Conservation (phyloP, 2,888 invertebrate genomes). For the Myopa tessellatipennis region DNA sequence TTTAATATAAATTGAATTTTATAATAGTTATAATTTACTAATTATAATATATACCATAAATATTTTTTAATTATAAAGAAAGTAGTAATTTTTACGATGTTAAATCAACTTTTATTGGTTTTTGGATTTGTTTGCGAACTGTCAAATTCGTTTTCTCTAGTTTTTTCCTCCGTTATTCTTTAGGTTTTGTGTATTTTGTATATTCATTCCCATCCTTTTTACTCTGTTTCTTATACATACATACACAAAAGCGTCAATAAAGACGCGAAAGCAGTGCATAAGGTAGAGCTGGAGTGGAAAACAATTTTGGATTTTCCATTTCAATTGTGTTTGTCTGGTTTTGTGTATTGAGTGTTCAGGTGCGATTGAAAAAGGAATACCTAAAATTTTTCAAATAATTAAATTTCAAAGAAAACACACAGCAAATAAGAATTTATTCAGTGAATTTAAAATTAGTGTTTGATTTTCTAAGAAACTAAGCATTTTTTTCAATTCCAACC, state of each 20-base stretch:
- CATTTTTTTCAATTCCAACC: neutral
- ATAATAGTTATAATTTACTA: no score
- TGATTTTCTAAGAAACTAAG: neutral
- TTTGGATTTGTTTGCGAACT: no score
- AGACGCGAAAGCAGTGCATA: slow-evolving; percentile 20
- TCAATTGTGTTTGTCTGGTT: slow-evolving; percentile 12
- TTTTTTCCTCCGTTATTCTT: no score
- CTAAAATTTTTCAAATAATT: slow-evolving; percentile 11
- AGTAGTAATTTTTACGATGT: no score
- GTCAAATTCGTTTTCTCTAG: no score
- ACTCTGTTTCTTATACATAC: neutral
- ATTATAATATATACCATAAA: no score
- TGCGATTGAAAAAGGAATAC: slow-evolving; percentile 15
- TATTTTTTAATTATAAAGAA: no score
- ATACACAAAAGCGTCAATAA: slow-evolving; percentile 25
- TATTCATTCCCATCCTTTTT: slow-evolving; percentile 1
- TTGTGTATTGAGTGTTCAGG: slow-evolving; percentile 11
- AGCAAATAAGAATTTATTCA: neutral
- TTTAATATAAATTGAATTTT: no score
- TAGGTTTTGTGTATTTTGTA: neutral
- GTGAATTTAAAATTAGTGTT: neutral
- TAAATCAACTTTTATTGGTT: no score
- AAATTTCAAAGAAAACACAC: neutral
- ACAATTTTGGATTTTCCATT: slow-evolving; percentile 28
- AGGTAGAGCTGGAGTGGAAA: slow-evolving; percentile 26